Evolutionary conservation across 2,888 invertebrate genomes (phyloP), one percentile per base, ranked within the genome.

Genomic region (Cheilosia urbana): DNA sequence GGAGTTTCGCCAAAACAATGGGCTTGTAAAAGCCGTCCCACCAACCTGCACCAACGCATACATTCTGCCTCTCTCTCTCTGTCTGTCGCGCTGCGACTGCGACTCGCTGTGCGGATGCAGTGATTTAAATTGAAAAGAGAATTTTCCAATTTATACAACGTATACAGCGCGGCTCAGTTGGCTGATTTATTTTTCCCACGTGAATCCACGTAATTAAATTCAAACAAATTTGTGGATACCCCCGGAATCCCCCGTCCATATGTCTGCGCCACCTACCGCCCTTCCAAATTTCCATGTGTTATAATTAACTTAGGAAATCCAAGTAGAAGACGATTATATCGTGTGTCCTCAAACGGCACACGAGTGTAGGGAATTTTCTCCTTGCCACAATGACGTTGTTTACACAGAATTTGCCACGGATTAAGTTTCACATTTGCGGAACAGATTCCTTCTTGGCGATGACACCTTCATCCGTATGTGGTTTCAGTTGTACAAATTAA

Each of bases 171-270:
- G 60, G 58, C 75, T 87, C 73, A 42, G 45, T 51, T 65, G 34
- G 49, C 82, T 88, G 88, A 88, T 88, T 88, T 88, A 88, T 88
- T 72, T 79, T 72, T 87, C 88, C 88, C 88, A 80, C 83, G 85
- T 88, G 89, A 87, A 87, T 87, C 87, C 77, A 75, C 82, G 87
- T 88, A 88, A 88, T 88, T 88, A 88, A 88, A 88, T 88, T 88
- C 87, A 87, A 88, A 88, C 88, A 88, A 88, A 88, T 88, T 88
- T 79, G 84, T 82, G 78, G 84, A 83, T 87, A 87, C 66, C n/a
- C n/a, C n/a, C n/a, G n/a, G n/a, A n/a, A 83, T 84, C 85, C 30
- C 53, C 45, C 17, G 7, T 9, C 47, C 63, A n/a, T 66, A 62
- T 75, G 62, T 51, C 66, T 63, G 11, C 37, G 11, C 37, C 58